Evolutionary conservation across 2,113 vertebrate species (phyloP).

Genomic region (Falco punctatus): DNA sequence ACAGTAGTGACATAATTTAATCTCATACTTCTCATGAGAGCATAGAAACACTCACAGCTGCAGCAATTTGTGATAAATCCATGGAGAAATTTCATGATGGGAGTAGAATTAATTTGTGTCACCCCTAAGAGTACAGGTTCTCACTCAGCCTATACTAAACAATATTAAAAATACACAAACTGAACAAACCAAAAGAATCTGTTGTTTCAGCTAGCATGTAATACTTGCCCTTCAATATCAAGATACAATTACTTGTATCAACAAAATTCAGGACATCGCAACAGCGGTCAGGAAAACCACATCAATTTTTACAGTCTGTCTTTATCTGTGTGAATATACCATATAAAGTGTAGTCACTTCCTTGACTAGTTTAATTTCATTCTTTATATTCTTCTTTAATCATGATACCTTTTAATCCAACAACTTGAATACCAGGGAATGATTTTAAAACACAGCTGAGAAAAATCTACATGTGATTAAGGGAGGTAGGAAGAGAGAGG

Average conservation of each 20-base stretch:
- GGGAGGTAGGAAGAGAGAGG: not conserved
- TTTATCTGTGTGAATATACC: not conserved
- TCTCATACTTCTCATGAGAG: slow-evolving; percentile 64
- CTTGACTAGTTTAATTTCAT: not conserved
- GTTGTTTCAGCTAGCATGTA: not conserved
- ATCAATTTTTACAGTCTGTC: not conserved
- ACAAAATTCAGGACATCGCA: not conserved
- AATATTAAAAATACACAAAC: not conserved
- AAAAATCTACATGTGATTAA: not conserved
- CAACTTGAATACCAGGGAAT: not conserved
- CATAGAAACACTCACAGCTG: slow-evolving; percentile 55
- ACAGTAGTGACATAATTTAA: slow-evolving; percentile 70
- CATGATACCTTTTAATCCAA: not conserved
- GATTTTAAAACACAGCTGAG: not conserved
- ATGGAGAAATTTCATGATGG: slow-evolving; percentile 41
- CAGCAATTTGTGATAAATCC: slow-evolving; percentile 51
- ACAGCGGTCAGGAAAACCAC: not conserved
- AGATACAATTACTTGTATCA: not conserved
- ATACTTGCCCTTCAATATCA: not conserved
- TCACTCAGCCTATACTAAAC: slow-evolving; percentile 9
- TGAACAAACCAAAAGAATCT: not conserved
- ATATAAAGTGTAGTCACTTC: not conserved
- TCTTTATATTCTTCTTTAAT: not conserved
- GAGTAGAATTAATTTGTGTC: slow-evolving; percentile 61
- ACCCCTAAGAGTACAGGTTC: not conserved